Percentiles rank a stretch among this genome's conserved stretches.
Evolutionary conservation across 2,113 vertebrate genomes (phyloP).

Genomic region (Catharus fuscescens): DNA sequence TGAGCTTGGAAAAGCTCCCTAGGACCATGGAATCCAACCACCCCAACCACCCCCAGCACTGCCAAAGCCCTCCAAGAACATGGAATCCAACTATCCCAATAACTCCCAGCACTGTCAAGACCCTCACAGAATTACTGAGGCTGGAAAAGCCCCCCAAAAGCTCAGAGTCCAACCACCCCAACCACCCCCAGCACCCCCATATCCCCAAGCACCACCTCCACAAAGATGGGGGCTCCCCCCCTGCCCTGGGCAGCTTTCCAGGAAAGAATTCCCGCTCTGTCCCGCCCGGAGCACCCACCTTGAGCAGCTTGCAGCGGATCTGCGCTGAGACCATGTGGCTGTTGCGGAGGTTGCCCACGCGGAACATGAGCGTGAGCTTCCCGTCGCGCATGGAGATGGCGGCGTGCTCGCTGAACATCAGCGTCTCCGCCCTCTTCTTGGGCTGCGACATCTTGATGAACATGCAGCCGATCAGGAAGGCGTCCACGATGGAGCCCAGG

Average conservation of each 20-base stretch:
- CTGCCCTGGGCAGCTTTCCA: rapidly evolving
- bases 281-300: slow-evolving; percentile 77
- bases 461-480: slow-evolving; percentile 98
- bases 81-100: background rate
- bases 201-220: rapidly evolving
- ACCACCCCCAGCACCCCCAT: too few species aligned
- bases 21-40: background rate
- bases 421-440: slow-evolving; percentile 95
- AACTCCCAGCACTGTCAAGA: too few species aligned
- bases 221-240: rapidly evolving
- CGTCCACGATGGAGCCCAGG: slow-evolving; percentile 96
- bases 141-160: rapidly evolving
- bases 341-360: slow-evolving; percentile 97
- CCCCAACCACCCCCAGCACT: background rate
- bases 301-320: slow-evolving; percentile 98
- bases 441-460: slow-evolving; percentile 99
- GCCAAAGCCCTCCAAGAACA: background rate
- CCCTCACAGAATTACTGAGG: too few species aligned
- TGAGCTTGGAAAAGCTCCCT: background rate
- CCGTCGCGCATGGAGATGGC: slow-evolving; percentile 97
- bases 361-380: slow-evolving; percentile 98
- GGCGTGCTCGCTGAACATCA: slow-evolving; percentile 98
- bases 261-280: rapidly evolving
- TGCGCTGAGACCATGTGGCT: slow-evolving; percentile 99
- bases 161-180: too few species aligned